A percentile compares a stretch with the other conserved stretches of the same genome.
Conservation (phyloP, 1,140 invertebrate species). For the Adelges cooleyi region DNA sequence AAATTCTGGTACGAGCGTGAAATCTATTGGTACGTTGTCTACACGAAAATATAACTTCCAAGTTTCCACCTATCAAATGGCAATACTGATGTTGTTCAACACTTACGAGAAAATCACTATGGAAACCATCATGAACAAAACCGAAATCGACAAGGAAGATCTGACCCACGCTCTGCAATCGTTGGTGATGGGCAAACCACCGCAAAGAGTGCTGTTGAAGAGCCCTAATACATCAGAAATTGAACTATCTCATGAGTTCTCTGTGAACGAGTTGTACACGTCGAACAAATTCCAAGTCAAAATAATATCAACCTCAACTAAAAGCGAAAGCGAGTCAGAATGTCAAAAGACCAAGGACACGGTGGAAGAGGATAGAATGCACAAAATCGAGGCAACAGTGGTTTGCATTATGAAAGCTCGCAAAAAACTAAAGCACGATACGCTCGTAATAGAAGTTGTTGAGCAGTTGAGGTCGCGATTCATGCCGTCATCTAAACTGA, state of each 20-base stretch:
- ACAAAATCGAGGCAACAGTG: slow-evolving; percentile 99
- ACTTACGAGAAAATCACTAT: slow-evolving; percentile 80
- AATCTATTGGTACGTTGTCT: slow-evolving; percentile 29
- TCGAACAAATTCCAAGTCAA: slow-evolving; percentile 93
- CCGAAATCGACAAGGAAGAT: too few relatives aligned
- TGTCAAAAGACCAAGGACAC: slow-evolving; percentile 93
- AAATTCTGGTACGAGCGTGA: too few relatives aligned
- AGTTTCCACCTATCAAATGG: too few relatives aligned
- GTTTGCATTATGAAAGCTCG: slow-evolving; percentile 99
- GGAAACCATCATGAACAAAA: slow-evolving; percentile 75
- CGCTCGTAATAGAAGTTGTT: slow-evolving; percentile 93
- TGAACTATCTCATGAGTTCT: slow-evolving; percentile 81
- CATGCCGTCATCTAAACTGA: slow-evolving; percentile 91
- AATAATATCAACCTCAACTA: slow-evolving; percentile 88
- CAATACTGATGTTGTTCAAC: slow-evolving; percentile 95
- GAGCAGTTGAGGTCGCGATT: too few relatives aligned
- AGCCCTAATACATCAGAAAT: slow-evolving; percentile 92
- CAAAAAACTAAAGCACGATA: slow-evolving; percentile 88
- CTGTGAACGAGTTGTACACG: slow-evolving; percentile 94
- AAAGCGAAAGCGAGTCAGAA: slow-evolving; percentile 97
- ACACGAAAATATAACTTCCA: slow-evolving; percentile 87
- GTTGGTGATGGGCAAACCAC: too few relatives aligned
- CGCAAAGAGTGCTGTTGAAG: slow-evolving; percentile 89
- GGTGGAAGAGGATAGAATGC: too few relatives aligned
- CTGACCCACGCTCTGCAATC: too few relatives aligned